Evolutionary conservation across 2,888 invertebrate genomes (phyloP), one percentile per base, ranked within the genome.

Genomic region (Ctena decussata): DNA sequence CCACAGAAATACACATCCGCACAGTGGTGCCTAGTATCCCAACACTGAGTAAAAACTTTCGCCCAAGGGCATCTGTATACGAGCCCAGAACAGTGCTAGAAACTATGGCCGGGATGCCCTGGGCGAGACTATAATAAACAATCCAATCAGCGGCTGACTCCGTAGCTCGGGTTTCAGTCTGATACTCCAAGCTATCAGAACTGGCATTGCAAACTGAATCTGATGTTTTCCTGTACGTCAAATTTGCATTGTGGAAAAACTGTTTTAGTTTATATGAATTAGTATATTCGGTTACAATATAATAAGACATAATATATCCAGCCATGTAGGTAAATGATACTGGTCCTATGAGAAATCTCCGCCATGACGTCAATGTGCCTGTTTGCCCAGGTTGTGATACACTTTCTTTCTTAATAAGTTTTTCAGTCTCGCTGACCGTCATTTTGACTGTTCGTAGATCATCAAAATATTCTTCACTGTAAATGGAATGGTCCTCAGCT

Each of bases 61-160:
- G 81, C 0, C 92, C 91, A 11, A 91, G 44, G 0, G 82, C 71
- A 73, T 89, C 90, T 30, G 92, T 88, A 46, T 85, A 90, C 3
- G 91, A 82, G 37, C 91, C 89, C 0, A 89, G 65, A 3, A 89
- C 46, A 12, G 89, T 44, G 30, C 77, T 85, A 18, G 83, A 78
- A 41, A 89, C 21, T 12, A 89, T 75, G 8, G 81, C 84, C n/a
- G 88, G 89, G 27, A 89, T 37, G 21, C 91, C 89, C 24, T 82
- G 69, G 0, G 87, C 85, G 21, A 89, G 39, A 46, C 81, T 86
- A 27, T 83, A 83, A 46, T 89, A 91, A 30, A 87, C 75, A 11
- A 75, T 75, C 78, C 87, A 87, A 8, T 46, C 39, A 1, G 89
- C 81, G 15, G 89, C 83, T 35, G 75, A 77, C 27, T 82, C 41